Conservation (phyloP, 1,140 invertebrate genomes). For the Pissodes strobi region DNA sequence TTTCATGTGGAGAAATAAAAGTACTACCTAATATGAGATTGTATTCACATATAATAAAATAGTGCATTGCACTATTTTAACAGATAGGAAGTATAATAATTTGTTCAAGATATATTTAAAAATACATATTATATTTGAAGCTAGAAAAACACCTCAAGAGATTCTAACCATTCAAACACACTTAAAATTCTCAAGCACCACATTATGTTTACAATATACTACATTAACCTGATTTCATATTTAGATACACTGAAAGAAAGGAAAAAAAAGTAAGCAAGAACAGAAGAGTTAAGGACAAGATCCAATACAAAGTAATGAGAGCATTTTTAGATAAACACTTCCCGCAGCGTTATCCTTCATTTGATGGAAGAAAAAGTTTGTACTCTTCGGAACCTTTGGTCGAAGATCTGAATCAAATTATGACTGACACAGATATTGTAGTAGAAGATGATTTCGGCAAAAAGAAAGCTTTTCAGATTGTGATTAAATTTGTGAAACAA, state of each 20-base stretch:
- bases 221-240: background rate
- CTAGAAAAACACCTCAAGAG: no score
- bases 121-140: no score
- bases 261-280: background rate
- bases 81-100: no score
- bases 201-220: background rate
- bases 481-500: constrained; percentile 58
- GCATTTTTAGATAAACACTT: constrained; percentile 41
- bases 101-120: no score
- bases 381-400: constrained; percentile 53
- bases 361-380: constrained; percentile 70
- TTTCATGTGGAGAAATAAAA: no score
- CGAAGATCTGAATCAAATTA: constrained; percentile 30
- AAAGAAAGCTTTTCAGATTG: constrained; percentile 63
- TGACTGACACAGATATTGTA: constrained; percentile 32
- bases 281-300: background rate
- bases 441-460: constrained; percentile 54
- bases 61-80: no score
- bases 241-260: background rate
- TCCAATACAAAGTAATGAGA: background rate
- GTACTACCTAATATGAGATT: no score
- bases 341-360: constrained; percentile 61
- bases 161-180: no score
- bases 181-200: no score
- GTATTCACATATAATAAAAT: no score